phyloP scores from a whole-genome alignment of 1,140 invertebrate genomes.

The Drosophila nasuta region DNA sequence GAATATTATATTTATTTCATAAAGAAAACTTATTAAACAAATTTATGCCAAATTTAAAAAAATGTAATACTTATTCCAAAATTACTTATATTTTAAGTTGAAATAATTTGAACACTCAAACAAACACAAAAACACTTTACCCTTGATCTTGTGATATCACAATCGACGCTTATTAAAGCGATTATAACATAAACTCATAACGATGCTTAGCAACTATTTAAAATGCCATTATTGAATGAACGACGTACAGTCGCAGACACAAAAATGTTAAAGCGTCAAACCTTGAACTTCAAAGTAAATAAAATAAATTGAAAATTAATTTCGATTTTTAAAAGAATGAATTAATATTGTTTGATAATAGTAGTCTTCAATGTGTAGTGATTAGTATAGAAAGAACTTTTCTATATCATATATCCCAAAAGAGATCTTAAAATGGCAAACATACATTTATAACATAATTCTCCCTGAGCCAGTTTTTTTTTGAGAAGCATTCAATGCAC shows the following conservation, averaged over 20 bases:
- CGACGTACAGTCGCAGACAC: background rate
- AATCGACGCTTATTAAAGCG: background rate
- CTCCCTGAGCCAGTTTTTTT: constrained; percentile 44
- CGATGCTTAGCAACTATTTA: constrained; percentile 3
- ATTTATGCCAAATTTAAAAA: too few species aligned
- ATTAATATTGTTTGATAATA: background rate
- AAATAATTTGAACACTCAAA: too few species aligned
- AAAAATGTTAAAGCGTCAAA: constrained; percentile 12
- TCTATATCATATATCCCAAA: constrained; percentile 6
- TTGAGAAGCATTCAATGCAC: constrained; percentile 61
- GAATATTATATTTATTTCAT: too few species aligned
- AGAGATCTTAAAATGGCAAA: constrained; percentile 24
- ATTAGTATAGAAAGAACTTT: background rate
- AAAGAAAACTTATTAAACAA: too few species aligned
- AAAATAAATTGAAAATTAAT: constrained; percentile 4
- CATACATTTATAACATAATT: constrained; percentile 33
- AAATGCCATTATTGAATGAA: background rate
- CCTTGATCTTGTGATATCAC: background rate
- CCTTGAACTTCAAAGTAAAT: constrained; percentile 18
- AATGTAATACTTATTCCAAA: too few species aligned
- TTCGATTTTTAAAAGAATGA: background rate
- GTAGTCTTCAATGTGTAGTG: background rate
- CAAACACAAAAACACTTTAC: too few species aligned
- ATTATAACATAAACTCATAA: background rate
- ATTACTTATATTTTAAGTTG: too few species aligned